phyloP scores from a whole-genome alignment of 2,113 vertebrate species.

The Eolophus roseicapilla region DNA sequence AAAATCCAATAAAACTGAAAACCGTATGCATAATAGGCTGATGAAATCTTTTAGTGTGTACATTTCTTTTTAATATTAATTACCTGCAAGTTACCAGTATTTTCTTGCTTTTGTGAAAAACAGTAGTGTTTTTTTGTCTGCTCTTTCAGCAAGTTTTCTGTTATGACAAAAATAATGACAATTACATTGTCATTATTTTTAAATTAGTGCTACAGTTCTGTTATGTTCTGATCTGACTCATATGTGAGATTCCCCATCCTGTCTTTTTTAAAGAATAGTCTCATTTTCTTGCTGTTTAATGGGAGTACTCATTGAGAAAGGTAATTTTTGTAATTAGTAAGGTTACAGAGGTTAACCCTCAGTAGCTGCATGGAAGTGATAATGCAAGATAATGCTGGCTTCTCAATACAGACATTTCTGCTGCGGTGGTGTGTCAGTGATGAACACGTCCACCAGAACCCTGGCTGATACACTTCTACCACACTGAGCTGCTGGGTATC shows the following conservation, averaged over 20 bases:
- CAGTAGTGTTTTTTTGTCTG: not conserved
- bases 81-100: not conserved
- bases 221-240: not conserved
- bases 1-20: not conserved
- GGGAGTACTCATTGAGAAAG: not conserved
- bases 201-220: not conserved
- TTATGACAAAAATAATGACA: not conserved
- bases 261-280: not conserved
- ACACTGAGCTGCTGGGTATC: not conserved
- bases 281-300: not conserved
- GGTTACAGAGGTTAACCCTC: not conserved
- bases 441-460: not conserved
- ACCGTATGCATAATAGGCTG: not conserved
- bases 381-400: not conserved
- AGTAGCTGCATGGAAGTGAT: not conserved
- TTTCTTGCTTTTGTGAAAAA: not conserved
- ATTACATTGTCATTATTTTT: not conserved
- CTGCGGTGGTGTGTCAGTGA: not conserved
- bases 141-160: not conserved
- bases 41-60: not conserved
- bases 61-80: not conserved
- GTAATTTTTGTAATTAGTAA: not conserved
- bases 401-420: not conserved
- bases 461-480: not conserved
- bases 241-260: not conserved